Evolutionary conservation across 2,797 vertebrate genomes (phyloP).

Genomic region (Lemur catta): DNA sequence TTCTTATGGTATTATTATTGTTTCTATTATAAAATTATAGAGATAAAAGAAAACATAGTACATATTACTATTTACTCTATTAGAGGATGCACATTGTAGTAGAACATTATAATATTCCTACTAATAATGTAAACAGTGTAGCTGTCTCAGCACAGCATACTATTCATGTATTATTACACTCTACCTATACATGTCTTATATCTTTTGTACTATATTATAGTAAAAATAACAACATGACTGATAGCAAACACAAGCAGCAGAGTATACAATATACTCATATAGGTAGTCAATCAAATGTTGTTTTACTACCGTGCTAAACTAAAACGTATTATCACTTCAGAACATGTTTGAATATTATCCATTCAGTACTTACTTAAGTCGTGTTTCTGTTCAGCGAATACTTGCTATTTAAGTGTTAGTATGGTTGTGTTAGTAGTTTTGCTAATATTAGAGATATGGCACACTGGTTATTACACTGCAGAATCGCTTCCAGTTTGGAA

Average conservation of each 20-base stretch:
- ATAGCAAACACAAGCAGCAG: not conserved
- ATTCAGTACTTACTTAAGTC: not conserved
- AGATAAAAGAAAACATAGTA: not conserved
- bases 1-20: not conserved
- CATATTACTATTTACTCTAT: not conserved
- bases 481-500: not conserved
- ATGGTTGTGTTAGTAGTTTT: not conserved
- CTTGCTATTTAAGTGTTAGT: not conserved
- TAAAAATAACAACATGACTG: not conserved
- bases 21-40: not conserved
- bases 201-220: not conserved
- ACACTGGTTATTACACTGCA: not conserved
- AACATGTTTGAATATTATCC: not conserved
- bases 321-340: not conserved
- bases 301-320: not conserved
- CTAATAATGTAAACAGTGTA: not conserved
- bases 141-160: not conserved
- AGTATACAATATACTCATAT: not conserved
- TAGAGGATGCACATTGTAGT: not conserved
- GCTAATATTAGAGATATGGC: not conserved
- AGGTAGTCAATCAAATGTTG: not conserved
- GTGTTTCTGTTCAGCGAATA: not conserved
- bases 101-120: not conserved
- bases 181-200: too few species aligned
- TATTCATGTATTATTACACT: not conserved